Evolutionary conservation across 2,888 invertebrate species (phyloP).

Genomic region (Apeira syringaria): DNA sequence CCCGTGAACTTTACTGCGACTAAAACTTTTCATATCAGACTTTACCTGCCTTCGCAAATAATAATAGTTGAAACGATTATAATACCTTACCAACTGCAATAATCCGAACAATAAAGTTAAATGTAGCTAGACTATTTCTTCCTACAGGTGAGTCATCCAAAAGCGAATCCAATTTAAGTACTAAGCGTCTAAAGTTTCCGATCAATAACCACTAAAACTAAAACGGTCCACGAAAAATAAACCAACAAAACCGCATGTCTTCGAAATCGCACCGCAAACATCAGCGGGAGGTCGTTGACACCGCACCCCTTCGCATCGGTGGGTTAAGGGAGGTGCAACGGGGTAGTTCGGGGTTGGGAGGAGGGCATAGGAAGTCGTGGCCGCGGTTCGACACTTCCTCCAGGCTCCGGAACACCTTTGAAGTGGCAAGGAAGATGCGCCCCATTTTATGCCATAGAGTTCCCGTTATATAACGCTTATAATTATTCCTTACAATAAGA

Average conservation of each 20-base stretch:
- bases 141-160: slow-evolving; percentile 13
- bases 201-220: slow-evolving; percentile 58
- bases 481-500: too few relatives aligned
- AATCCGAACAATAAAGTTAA: too few relatives aligned
- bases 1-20: too few relatives aligned
- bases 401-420: slow-evolving; percentile 82
- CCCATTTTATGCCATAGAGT: slow-evolving; percentile 30
- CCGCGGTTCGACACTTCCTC: slow-evolving; percentile 81
- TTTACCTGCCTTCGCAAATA: too few relatives aligned
- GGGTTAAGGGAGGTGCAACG: slow-evolving; percentile 39
- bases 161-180: slow-evolving; percentile 31
- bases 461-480: slow-evolving; percentile 8
- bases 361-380: slow-evolving; percentile 64
- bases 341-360: slow-evolving; percentile 35
- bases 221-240: slow-evolving; percentile 55
- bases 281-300: slow-evolving; percentile 66
- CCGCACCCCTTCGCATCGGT: slow-evolving; percentile 48
- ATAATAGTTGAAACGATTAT: too few relatives aligned
- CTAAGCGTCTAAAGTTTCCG: slow-evolving; percentile 42
- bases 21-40: too few relatives aligned
- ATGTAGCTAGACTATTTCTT: too few relatives aligned
- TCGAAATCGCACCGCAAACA: slow-evolving; percentile 77
- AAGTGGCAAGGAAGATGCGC: slow-evolving; percentile 59
- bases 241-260: slow-evolving; percentile 64
- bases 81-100: too few relatives aligned